phyloP scores from a whole-genome alignment of 2,888 invertebrate species.

The Lepeophtheirus nordmannii region DNA sequence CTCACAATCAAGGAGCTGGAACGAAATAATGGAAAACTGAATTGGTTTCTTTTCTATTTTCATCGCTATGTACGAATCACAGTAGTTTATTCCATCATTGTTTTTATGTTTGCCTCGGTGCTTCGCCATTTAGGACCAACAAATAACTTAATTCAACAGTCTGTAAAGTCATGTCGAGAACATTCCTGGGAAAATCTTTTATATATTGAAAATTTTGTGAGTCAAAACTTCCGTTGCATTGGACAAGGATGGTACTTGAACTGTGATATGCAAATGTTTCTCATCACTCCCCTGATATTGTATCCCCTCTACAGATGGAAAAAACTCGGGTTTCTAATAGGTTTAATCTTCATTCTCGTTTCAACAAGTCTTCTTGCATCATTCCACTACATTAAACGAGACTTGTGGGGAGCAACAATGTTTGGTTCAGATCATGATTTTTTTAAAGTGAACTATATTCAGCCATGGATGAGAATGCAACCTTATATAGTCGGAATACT shows the following conservation, averaged over 20 bases:
- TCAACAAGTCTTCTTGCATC: neutral
- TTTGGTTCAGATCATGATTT: neutral
- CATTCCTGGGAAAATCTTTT: slow-evolving; percentile 23
- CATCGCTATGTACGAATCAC: slow-evolving; percentile 6
- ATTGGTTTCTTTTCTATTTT: slow-evolving; percentile 18
- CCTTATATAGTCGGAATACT: slow-evolving; percentile 23
- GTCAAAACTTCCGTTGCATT: slow-evolving; percentile 5
- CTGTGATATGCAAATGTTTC: slow-evolving; percentile 25
- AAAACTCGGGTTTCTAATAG: neutral
- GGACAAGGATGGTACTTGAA: slow-evolving; percentile 26
- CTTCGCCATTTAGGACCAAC: neutral
- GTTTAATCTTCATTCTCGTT: neutral
- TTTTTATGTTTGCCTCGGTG: neutral
- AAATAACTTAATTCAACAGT: neutral
- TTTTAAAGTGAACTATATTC: neutral
- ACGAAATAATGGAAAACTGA: neutral
- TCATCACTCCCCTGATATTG: too few relatives aligned
- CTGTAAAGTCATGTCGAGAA: neutral
- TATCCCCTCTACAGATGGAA: slow-evolving; percentile 2
- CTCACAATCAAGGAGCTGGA: neutral
- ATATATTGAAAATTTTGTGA: slow-evolving; percentile 23
- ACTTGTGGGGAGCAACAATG: neutral
- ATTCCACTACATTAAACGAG: neutral
- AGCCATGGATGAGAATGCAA: slow-evolving; percentile 13
- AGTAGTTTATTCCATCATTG: neutral